Conservation (phyloP, 2,888 invertebrate genomes). For the Parascotia fuliginaria region DNA sequence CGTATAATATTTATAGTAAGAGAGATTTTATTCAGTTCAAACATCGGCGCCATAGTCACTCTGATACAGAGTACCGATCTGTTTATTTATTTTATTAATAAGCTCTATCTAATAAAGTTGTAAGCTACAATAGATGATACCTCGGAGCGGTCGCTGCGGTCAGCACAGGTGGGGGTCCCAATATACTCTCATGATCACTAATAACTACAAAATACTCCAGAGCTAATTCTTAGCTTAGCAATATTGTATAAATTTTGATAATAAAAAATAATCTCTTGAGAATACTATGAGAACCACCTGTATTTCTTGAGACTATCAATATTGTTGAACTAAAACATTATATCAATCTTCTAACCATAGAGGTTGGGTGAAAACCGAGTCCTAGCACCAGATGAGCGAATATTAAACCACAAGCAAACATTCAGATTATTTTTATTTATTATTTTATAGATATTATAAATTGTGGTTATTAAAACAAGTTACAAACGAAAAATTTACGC, state of each 20-base stretch:
- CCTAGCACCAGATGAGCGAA: constrained; percentile 51
- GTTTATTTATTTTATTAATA: constrained; percentile 63
- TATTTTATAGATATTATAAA: constrained; percentile 37
- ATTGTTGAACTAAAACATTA: too few relatives aligned
- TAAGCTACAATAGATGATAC: constrained; percentile 60
- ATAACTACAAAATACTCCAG: too few relatives aligned
- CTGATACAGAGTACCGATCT: constrained; percentile 81
- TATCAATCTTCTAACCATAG: constrained; percentile 16
- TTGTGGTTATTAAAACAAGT: constrained; percentile 28
- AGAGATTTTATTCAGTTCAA: constrained; percentile 72
- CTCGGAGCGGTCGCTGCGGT: constrained; percentile 27
- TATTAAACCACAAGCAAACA: constrained; percentile 42
- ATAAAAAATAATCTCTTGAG: too few relatives aligned
- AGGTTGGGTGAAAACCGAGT: constrained; percentile 39
- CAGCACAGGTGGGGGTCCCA: too few relatives aligned
- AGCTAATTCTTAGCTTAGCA: not conserved
- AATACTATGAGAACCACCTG: too few relatives aligned
- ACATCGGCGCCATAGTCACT: constrained; percentile 68
- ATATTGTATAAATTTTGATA: not conserved
- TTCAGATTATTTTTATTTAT: constrained; percentile 42
- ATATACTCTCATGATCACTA: constrained; percentile 9
- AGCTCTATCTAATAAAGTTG: constrained; percentile 75
- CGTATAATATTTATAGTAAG: constrained; percentile 53
- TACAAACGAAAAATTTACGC: constrained; percentile 44
- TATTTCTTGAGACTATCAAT: not conserved